Base-by-base conservation (phyloP, 2,797 vertebrate species). In the Nothura maculosa region DNA sequence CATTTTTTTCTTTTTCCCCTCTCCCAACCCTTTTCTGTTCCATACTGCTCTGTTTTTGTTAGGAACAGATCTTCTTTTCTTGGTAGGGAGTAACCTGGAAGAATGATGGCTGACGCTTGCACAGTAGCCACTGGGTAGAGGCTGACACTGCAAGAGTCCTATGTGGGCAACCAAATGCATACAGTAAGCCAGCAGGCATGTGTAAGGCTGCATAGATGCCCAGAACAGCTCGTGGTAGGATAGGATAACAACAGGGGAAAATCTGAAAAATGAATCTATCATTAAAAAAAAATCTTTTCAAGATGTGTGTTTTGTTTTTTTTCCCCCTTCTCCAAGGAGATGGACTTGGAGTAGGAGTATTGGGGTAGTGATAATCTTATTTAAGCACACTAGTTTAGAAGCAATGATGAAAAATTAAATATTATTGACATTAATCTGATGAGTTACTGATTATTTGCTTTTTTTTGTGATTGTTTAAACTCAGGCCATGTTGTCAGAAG, bases 1-100 rank as follows among this genome's bases (percentile, higher is more conserved):
- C n/a, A 45, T 45, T 24, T 25, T 60, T 64, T 68, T 55, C 36
- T 8, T 34, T 22, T 21, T 12, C 8, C 34, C 30, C 54, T 28
- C 25, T 12, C 10, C 38, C 38, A 11, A 11, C 38, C 38, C 18
- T 61, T 4, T 34, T 81, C 22, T 42, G 2, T 66, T 79, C 17
- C 9, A 22, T 28, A 2, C 8, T 54, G 5, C 74, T 63, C 38
- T 36, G 21, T 81, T 90, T 57, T 81, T 5, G 19, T 90, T 94
- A 92, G 93, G 70, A 96, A 85, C 32, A 69, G 68, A 78, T 76
- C 10, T 78, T 85, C 87, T 43, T 78, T 73, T 79, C 13, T 54
- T 91, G 67, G 61, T 85, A 20, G 27, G 54, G 18, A n/a, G 54
- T 10, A 67, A 69, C 40, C 28, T 89, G 81, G 83, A 81, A 27